Conservation (phyloP, 2,113 vertebrate genomes). For the Oreochromis spilurus region DNA sequence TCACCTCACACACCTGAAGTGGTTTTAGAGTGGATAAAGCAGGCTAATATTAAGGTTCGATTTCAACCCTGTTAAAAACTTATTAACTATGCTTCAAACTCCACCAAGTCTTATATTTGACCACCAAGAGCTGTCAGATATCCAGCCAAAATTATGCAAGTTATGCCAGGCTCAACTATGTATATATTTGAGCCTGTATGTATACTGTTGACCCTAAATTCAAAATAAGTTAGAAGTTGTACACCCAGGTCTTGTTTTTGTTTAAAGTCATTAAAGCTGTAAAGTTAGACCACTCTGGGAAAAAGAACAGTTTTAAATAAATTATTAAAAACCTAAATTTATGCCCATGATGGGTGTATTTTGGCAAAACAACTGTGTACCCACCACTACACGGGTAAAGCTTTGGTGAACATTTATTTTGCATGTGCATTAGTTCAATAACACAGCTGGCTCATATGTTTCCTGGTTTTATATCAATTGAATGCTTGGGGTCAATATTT, state of each 20-base stretch:
- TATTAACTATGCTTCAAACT: background rate
- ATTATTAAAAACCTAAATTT: background rate
- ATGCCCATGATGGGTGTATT: background rate
- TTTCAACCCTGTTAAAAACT: accelerated
- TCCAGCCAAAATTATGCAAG: background rate
- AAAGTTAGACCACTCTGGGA: too few species aligned
- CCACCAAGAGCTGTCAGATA: background rate
- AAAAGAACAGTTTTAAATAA: background rate
- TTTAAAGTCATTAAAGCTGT: background rate
- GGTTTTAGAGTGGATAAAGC: background rate
- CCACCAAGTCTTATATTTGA: background rate
- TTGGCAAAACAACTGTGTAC: background rate
- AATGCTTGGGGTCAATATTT: background rate
- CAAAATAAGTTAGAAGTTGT: background rate
- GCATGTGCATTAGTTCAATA: background rate
- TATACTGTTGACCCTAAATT: background rate
- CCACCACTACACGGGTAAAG: background rate
- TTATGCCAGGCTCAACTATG: background rate
- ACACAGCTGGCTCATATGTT: background rate
- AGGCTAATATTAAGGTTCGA: background rate
- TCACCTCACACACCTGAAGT: background rate
- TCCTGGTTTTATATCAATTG: background rate
- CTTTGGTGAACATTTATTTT: background rate
- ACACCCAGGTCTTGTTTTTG: background rate
- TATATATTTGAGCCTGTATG: background rate